These are phyloP conservation scores for Melinaea marsaeus DNA, from an alignment of 2,888 invertebrate genomes.

Conservation along the genomic window DNA sequence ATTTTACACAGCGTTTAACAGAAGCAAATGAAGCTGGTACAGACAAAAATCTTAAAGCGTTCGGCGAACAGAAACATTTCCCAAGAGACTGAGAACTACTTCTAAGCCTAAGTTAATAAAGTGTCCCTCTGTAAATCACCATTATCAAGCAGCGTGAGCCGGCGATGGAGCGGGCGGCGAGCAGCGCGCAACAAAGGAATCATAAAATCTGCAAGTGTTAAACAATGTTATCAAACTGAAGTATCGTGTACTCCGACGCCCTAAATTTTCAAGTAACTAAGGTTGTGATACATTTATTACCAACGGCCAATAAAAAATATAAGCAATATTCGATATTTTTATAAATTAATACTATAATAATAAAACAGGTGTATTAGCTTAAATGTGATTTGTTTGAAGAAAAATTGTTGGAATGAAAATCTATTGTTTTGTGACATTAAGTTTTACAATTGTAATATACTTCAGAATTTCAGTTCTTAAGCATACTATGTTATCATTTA, in stretches of 20 bases:
- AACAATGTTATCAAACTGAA: constrained; percentile 70
- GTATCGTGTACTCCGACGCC: constrained; percentile 55
- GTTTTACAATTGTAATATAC: too few species aligned
- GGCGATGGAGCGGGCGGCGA: constrained; percentile 11
- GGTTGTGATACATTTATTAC: constrained; percentile 33
- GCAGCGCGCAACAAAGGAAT: constrained; percentile 47
- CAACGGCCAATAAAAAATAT: too few species aligned
- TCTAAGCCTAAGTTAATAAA: constrained; percentile 3
- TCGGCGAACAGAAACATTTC: neutral
- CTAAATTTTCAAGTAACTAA: constrained; percentile 45
- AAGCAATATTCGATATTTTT: neutral
- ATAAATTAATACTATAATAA: neutral
- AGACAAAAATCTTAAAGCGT: neutral
- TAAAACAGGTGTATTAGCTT: neutral
- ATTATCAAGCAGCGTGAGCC: constrained; percentile 11
- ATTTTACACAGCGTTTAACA: neutral
- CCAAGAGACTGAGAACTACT: neutral
- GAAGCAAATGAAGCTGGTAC: neutral
- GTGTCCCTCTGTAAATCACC: constrained; percentile 3
- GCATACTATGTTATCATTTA: too few species aligned
- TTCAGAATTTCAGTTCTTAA: too few species aligned
- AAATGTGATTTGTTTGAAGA: too few species aligned
- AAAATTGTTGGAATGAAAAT: too few species aligned
- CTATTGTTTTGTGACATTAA: too few species aligned
- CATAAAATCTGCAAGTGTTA: constrained; percentile 62